Percentiles rank a stretch among this genome's conserved stretches.
Conservation (phyloP, 2,888 invertebrate genomes). For the Unio delphinus region DNA sequence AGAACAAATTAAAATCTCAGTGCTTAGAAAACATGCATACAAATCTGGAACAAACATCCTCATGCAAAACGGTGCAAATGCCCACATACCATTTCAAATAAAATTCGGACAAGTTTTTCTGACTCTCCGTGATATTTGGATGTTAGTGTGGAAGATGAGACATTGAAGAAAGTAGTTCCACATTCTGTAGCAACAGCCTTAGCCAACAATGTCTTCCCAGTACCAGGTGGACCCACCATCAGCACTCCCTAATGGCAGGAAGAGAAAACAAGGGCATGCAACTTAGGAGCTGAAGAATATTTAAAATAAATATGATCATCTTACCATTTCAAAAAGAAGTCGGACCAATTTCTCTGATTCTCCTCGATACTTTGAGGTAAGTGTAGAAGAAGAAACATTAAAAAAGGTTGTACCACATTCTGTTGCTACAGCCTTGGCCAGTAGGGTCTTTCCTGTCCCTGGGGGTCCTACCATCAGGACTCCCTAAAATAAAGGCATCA, state of each 20-base stretch:
- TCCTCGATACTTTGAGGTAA: slow-evolving; percentile 99
- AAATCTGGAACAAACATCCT: too few species aligned
- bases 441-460: slow-evolving; percentile 74
- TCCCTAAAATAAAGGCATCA: slow-evolving; percentile 58
- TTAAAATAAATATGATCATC: slow-evolving; percentile 10
- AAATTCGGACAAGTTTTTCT: slow-evolving; percentile 93
- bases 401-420: slow-evolving; percentile 75
- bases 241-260: slow-evolving; percentile 62
- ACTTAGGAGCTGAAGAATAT: slow-evolving; percentile 6
- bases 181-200: slow-evolving; percentile 74
- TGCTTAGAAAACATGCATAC: too few species aligned
- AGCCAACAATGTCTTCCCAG: slow-evolving; percentile 73
- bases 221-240: slow-evolving; percentile 72
- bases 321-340: slow-evolving; percentile 95
- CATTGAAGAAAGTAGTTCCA: slow-evolving; percentile 77
- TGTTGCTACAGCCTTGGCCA: slow-evolving; percentile 75
- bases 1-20: too few species aligned
- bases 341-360: slow-evolving; percentile 98
- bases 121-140: slow-evolving; percentile 98
- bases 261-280: slow-evolving; percentile 37
- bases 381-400: slow-evolving; percentile 93
- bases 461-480: slow-evolving; percentile 73
- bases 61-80: neutral
- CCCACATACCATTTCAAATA: slow-evolving; percentile 91
- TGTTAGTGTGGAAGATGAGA: slow-evolving; percentile 94